These are phyloP conservation scores for Cyprinodon variegatus DNA, from an alignment of 2,113 vertebrate species.

Conservation along the genomic window DNA sequence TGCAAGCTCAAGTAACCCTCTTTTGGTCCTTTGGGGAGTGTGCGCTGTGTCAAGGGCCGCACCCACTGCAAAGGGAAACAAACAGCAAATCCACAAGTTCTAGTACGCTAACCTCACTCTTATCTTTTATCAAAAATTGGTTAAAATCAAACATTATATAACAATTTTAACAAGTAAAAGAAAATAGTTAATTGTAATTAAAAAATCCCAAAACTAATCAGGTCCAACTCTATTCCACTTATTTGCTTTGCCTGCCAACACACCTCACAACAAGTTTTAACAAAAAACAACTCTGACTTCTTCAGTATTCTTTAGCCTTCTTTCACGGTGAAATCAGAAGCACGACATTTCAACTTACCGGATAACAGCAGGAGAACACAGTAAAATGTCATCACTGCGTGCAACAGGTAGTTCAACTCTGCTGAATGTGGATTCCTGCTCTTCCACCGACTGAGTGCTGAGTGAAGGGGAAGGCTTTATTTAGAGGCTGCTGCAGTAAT, in stretches of 20 bases:
- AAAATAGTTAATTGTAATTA: background rate
- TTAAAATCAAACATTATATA: background rate
- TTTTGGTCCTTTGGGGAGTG: constrained; percentile 55
- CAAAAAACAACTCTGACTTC: background rate
- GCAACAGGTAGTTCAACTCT: constrained; percentile 37
- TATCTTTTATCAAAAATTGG: background rate
- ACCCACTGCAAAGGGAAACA: constrained; percentile 61
- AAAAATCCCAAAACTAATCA: background rate
- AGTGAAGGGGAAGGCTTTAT: constrained; percentile 51
- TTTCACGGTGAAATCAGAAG: background rate
- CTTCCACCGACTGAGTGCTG: constrained; percentile 29
- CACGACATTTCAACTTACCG: constrained; percentile 62
- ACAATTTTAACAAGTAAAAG: background rate
- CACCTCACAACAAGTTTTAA: background rate
- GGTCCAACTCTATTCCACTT: background rate
- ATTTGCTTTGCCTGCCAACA: background rate
- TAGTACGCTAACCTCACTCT: background rate
- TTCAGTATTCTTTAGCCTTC: background rate
- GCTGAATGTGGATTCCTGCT: constrained; percentile 25
- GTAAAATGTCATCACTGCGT: constrained; percentile 64
- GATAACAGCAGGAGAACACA: constrained; percentile 69
- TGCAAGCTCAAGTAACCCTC: constrained; percentile 85
- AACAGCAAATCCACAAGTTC: background rate
- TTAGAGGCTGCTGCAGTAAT: constrained; percentile 67
- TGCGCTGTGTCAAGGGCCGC: constrained; percentile 38